These are phyloP conservation scores for Acropora tenuis DNA, from an alignment of 64 coral and sea anemone genomes.

Conservation along the genomic window DNA sequence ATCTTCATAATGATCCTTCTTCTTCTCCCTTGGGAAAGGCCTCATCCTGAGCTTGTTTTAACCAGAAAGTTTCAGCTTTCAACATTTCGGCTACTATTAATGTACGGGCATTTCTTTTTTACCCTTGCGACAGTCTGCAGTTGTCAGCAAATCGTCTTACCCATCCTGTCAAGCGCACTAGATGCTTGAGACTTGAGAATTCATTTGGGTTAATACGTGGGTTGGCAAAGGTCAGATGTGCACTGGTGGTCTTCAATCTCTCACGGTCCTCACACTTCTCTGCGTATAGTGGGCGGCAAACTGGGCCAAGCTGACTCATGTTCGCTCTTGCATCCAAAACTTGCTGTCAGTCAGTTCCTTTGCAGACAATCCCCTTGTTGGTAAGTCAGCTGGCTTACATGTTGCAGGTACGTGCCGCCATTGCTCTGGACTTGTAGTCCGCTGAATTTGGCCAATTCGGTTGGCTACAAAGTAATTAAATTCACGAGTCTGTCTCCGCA, in stretches of 20 bases:
- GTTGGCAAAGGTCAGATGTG: background rate
- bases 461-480: constrained; percentile 64
- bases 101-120: background rate
- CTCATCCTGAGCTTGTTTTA: constrained; percentile 49
- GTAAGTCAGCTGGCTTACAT: constrained; percentile 23
- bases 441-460: constrained; percentile 39
- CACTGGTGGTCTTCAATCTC: background rate
- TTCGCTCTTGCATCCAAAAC: constrained; percentile 10
- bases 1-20: constrained; percentile 16
- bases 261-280: background rate
- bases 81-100: constrained; percentile 14
- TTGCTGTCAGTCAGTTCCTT: background rate
- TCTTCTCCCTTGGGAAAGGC: constrained; percentile 51
- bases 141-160: constrained; percentile 52
- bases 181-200: constrained; percentile 50
- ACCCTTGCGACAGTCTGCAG: constrained; percentile 48
- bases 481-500: constrained; percentile 7
- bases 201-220: constrained; percentile 13
- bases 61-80: constrained; percentile 45
- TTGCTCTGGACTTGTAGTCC: background rate
- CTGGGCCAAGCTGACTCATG: constrained; percentile 5
- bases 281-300: constrained; percentile 5
- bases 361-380: constrained; percentile 30
- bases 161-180: constrained; percentile 7
- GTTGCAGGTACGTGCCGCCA: constrained; percentile 22